Base-by-base conservation (phyloP, 2,888 invertebrate species). In the Plagodis dolabraria region DNA sequence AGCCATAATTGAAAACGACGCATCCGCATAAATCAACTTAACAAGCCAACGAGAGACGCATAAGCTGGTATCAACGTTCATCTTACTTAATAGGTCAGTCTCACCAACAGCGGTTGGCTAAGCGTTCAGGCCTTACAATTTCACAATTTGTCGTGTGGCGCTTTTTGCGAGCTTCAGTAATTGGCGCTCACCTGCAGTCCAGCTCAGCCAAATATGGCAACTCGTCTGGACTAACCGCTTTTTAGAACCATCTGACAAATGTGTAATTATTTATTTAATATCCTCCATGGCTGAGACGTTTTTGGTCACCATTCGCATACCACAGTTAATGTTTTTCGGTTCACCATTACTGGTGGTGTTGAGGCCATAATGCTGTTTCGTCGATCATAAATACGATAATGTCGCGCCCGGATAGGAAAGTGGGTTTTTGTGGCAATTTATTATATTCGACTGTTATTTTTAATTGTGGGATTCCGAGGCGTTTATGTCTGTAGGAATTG, bases 241-340 rank as follows among this genome's bases (percentile, higher is more conserved):
- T 89, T 91, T 92, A 88, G 84, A 80, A 78, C 76, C 85, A 89
- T 87, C 89, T 91, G 92, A 92, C 92, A 92, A 92, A 92, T 92
- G 92, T 90, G 90, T 92, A 92, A 92, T 92, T 92, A 92, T 92
- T 90, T 92, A 92, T 92, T 91, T 91, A 90, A 92, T 92, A 90
- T 87, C 84, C 80, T 79, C 82, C 72, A 74, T 72, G 70, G 36
- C 33, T 63, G 64, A 67, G 78, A 80, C 87, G 74, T 70, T 76
- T 91, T 92, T 89, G 91, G 92, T 82, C 86, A 89, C 87, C 84
- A 89, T 88, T 89, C 89, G 74, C 86, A 87, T 92, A 78, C 89
- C 86, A 57, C 67, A 72, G 69, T 78, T 76, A 75, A 79, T 73
- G 81, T 82, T 85, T 84, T 85, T 85, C 76, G 79, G 81, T 71